A percentile compares a stretch with the other conserved stretches of the same genome.
phyloP scores from a whole-genome alignment of 1,140 invertebrate species.

The Globodera ellingtonae region DNA sequence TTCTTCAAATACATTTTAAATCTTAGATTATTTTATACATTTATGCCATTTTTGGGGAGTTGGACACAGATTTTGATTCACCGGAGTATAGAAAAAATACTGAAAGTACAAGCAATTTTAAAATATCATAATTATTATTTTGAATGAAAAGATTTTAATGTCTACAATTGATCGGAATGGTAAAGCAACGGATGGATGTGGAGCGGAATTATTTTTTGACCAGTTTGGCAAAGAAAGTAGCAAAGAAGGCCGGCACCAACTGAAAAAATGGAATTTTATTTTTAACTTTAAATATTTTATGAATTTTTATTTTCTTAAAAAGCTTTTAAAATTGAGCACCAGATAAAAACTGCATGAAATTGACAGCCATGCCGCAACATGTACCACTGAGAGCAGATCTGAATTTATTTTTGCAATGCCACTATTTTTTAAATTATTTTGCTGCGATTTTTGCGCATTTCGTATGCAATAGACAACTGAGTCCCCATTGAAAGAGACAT shows the following conservation, averaged over 20 bases:
- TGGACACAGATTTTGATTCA: not conserved
- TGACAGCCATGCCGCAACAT: slow-evolving; percentile 59
- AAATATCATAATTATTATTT: too few relatives aligned
- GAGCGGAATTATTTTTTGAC: slow-evolving; percentile 56
- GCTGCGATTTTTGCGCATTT: too few relatives aligned
- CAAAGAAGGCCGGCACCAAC: slow-evolving; percentile 58
- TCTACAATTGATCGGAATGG: not conserved
- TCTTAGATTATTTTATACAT: too few relatives aligned
- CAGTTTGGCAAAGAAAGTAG: slow-evolving; percentile 56
- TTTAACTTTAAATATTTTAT: too few relatives aligned
- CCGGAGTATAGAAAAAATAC: not conserved
- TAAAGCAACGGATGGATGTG: not conserved
- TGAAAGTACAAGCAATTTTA: too few relatives aligned
- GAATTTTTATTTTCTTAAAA: not conserved
- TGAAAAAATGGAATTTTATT: slow-evolving; percentile 38
- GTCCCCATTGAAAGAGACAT: too few relatives aligned
- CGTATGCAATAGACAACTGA: too few relatives aligned
- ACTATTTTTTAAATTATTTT: too few relatives aligned
- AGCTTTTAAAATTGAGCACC: slow-evolving; percentile 38
- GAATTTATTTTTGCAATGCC: not conserved
- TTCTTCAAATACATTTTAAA: too few relatives aligned
- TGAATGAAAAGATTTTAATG: too few relatives aligned
- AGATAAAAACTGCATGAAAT: slow-evolving; percentile 53
- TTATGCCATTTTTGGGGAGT: too few relatives aligned
- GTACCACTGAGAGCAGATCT: slow-evolving; percentile 57